Base-by-base conservation (phyloP, 2,888 invertebrate species). In the Caenorhabditis becei region DNA sequence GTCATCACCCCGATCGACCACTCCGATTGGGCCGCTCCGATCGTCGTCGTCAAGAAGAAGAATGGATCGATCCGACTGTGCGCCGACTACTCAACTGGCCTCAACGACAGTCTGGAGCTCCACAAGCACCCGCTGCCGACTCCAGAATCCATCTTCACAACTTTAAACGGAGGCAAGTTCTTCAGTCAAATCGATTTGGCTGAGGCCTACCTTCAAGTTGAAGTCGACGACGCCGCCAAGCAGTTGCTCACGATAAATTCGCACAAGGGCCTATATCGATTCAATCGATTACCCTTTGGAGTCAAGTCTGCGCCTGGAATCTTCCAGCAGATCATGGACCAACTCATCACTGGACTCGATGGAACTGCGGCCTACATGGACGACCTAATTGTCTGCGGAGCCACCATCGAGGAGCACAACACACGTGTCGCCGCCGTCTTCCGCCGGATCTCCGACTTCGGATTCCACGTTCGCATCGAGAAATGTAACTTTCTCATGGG, bases 171-270 rank as follows among this genome's bases (percentile, higher is more conserved):
- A 16, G 72, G 83, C 1, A 26, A 32, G 32, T 32, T 7, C 32
- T 32, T 32, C 32, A 32, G 32, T 32, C 32, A 32, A 32, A 10
- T 32, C 32, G 88, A 87, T 63, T 53, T 88, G n/a, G 47, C 81
- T 7, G 85, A 86, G 8, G 88, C 87, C 2, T 88, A 86, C 61
- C 82, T 88, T 0, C 87, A 87, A 37, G 32, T 88, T 5, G 72
- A 72, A 37, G 20, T 87, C 37, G 83, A 80, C n/a, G 83, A 83
- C 1, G 65, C 75, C 14, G 77, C 83, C 7, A 71, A 69, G 47
- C 37, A 86, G 23, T 16, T 83, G 3, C 44, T 80, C 4, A 69
- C 71, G 0, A 86, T 88, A 72, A 86, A 80, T 49, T 56, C 20
- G 10, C 32, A 32, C 32, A 32, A 32, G 10, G 88, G 88, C 2